These are phyloP conservation scores for Seriola aureovittata DNA, from an alignment of 2,113 vertebrate species.

Conservation along the genomic window DNA sequence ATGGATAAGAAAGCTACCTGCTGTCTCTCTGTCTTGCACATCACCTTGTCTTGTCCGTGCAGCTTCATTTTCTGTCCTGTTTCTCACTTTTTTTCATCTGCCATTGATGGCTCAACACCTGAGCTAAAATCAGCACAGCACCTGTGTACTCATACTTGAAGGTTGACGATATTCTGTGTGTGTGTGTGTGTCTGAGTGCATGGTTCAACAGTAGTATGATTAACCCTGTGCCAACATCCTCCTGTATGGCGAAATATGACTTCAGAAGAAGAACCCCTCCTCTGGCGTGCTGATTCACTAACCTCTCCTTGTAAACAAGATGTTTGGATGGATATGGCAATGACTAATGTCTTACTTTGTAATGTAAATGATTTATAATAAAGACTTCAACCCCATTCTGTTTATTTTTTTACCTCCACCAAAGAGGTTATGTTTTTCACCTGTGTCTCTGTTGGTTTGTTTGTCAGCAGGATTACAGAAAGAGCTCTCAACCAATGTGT, in stretches of 20 bases:
- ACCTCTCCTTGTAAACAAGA: constrained; percentile 20
- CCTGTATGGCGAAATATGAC: constrained; percentile 21
- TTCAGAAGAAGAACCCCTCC: constrained; percentile 15
- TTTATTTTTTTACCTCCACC: too few relatives aligned
- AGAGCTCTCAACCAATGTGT: too few relatives aligned
- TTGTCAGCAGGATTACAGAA: too few relatives aligned
- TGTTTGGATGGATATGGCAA: constrained; percentile 44
- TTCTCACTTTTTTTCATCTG: constrained; percentile 5
- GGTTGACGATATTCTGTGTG: constrained; percentile 35
- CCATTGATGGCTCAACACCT: background rate
- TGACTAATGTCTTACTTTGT: constrained; percentile 71
- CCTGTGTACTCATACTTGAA: constrained; percentile 45
- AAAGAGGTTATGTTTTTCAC: too few relatives aligned
- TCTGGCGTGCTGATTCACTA: constrained; percentile 35
- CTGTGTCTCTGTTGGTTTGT: too few relatives aligned
- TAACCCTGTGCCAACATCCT: constrained; percentile 47
- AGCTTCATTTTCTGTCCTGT: constrained; percentile 6
- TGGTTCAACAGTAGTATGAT: constrained; percentile 22
- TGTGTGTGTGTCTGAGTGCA: background rate
- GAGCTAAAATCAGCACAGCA: constrained; percentile 23
- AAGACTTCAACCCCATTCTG: constrained; percentile 59
- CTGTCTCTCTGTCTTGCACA: background rate
- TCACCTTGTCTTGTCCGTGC: background rate
- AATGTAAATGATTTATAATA: constrained; percentile 83
- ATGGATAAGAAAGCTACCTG: constrained; percentile 22